These are phyloP conservation scores for Buathra laborator DNA, from an alignment of 2,888 invertebrate species.

Conservation along the genomic window DNA sequence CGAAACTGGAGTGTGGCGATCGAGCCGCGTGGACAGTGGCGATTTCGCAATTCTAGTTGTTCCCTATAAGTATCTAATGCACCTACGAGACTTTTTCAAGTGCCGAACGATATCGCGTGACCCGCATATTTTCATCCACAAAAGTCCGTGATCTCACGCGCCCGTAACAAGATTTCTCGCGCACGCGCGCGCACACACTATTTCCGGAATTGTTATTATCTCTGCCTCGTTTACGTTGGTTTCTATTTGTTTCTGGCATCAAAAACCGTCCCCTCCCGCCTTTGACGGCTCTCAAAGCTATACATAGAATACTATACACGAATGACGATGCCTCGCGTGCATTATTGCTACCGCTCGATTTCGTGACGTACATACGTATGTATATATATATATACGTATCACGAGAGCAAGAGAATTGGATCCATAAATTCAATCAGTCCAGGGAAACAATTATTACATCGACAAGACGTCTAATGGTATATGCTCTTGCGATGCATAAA, in stretches of 20 bases:
- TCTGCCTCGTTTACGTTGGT: slow-evolving; percentile 64
- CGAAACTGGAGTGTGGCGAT: slow-evolving; percentile 66
- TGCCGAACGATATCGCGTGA: slow-evolving; percentile 30
- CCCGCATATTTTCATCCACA: slow-evolving; percentile 59
- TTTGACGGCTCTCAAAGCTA: slow-evolving; percentile 33
- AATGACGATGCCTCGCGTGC: slow-evolving; percentile 51
- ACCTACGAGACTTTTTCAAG: slow-evolving; percentile 21
- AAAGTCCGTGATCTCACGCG: slow-evolving; percentile 57
- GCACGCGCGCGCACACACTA: slow-evolving; percentile 56
- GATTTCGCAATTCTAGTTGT: slow-evolving; percentile 14
- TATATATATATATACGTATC: slow-evolving; percentile 15
- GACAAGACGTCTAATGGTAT: slow-evolving; percentile 33
- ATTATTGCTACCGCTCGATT: slow-evolving; percentile 40
- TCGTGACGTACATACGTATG: slow-evolving; percentile 27
- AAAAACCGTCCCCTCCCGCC: slow-evolving; percentile 34
- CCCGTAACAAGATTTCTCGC: background rate
- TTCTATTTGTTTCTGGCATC: slow-evolving; percentile 67
- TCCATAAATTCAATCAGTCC: slow-evolving; percentile 57
- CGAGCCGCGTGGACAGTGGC: background rate
- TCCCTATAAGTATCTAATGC: slow-evolving; percentile 30
- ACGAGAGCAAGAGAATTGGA: slow-evolving; percentile 35
- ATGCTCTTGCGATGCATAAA: slow-evolving; percentile 8
- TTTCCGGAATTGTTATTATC: slow-evolving; percentile 73
- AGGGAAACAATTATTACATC: slow-evolving; percentile 53
- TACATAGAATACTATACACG: slow-evolving; percentile 50